phyloP scores from a whole-genome alignment of 2,888 invertebrate species.

The Heliconius erato region DNA sequence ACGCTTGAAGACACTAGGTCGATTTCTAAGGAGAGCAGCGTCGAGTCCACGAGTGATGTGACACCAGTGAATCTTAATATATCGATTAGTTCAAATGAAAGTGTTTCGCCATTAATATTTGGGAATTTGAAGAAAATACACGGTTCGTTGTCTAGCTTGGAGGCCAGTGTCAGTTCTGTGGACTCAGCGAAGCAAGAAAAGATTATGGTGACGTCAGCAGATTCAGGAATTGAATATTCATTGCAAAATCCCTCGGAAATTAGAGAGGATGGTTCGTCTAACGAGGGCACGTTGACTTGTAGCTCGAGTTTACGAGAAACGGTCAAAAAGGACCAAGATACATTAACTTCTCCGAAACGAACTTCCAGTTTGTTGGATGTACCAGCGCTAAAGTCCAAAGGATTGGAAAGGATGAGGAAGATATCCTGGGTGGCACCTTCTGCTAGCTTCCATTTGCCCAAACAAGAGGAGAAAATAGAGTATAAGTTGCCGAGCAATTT shows the following conservation, averaged over 20 bases:
- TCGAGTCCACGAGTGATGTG: conserved; percentile 78
- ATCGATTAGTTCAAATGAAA: conserved; percentile 81
- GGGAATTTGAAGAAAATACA: conserved; percentile 77
- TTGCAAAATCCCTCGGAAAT: conserved; percentile 74
- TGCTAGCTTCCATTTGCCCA: conserved; percentile 74
- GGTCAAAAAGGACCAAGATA: conserved; percentile 67
- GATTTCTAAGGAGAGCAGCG: conserved; percentile 75
- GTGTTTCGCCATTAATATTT: conserved; percentile 80
- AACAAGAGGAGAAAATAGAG: conserved; percentile 72
- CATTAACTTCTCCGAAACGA: conserved; percentile 73
- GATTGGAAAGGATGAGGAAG: conserved; percentile 83
- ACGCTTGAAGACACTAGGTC: conserved; percentile 63
- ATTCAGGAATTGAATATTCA: conserved; percentile 82
- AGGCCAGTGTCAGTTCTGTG: conserved; percentile 82
- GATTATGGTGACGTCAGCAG: conserved; percentile 79
- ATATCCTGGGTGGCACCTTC: conserved; percentile 87
- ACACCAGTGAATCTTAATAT: conserved; percentile 78
- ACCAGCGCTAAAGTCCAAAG: conserved; percentile 76
- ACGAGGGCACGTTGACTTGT: conserved; percentile 82
- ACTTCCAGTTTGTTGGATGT: conserved; percentile 79
- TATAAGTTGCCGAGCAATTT: conserved; percentile 85
- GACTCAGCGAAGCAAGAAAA: conserved; percentile 78
- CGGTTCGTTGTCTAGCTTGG: conserved; percentile 80
- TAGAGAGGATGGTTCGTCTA: conserved; percentile 79
- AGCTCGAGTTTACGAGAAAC: conserved; percentile 77